Conservation (phyloP, 2,797 vertebrate genomes). For the Sitta carolinensis region DNA sequence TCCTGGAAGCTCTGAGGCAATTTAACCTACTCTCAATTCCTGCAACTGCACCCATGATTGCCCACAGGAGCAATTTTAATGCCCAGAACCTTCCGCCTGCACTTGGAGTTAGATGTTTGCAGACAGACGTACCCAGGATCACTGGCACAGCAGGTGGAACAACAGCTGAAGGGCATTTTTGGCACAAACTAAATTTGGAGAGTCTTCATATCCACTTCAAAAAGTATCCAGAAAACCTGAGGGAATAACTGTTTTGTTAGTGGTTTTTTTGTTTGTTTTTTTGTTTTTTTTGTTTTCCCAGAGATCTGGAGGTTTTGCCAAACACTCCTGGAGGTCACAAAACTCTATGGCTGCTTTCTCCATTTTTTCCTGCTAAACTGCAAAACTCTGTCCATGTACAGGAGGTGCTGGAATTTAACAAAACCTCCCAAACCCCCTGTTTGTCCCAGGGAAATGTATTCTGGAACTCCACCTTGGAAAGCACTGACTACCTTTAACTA, state of each 20-base stretch:
- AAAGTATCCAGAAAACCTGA: neutral
- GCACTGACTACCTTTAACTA: neutral
- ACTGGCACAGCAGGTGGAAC: neutral
- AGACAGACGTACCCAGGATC: neutral
- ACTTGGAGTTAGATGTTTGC: neutral
- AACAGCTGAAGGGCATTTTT: neutral
- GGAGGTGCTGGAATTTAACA: neutral
- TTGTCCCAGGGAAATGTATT: fast-evolving
- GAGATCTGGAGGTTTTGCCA: neutral
- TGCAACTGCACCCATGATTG: neutral
- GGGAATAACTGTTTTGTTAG: neutral
- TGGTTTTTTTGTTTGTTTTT: neutral
- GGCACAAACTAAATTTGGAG: neutral
- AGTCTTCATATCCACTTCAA: neutral
- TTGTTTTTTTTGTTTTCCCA: too few species aligned
- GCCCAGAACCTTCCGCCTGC: neutral
- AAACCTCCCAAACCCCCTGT: fast-evolving
- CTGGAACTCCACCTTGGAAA: neutral
- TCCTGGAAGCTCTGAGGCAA: neutral
- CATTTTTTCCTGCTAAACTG: neutral
- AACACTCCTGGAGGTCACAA: neutral
- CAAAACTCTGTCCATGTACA: neutral
- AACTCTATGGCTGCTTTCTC: neutral
- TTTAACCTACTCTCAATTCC: neutral
- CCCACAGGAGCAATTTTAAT: neutral